Evolutionary conservation across 2,797 vertebrate species (phyloP), one percentile per base, ranked within the genome.

Genomic region (Centroberyx gerrardi): DNA sequence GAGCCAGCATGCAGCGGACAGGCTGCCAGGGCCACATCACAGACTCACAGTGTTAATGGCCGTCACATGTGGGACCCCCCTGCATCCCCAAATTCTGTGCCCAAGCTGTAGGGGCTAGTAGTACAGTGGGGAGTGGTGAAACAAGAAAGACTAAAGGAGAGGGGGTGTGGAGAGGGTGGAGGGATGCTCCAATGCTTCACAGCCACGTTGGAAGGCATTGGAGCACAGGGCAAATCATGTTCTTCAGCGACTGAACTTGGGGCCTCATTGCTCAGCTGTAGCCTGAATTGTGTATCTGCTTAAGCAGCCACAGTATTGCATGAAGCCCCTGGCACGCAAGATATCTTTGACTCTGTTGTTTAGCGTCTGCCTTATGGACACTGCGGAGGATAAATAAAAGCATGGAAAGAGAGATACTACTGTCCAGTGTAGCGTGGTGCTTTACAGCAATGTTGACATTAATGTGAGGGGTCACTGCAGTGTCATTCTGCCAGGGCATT

Each of bases 11-110:
- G 84, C 63, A 55, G 74, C 75, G 52, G 53, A 66, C 69, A 62
- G 44, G 74, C 75, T 66, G 63, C 51, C 51, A 38, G 53, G 22
- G 74, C 78, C 83, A 78, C 81, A 84, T 82, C 85, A 90, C 84
- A 84, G 65, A 68, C 60, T 86, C 86, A 83, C 36, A 74, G 70
- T 65, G 62, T 79, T 81, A 76, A 67, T 55, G 75, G 80, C 74
- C 62, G 31, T 69, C 62, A 77, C 61, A 62, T 33, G 62, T 55
- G 54, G 58, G 62, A 72, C 74, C 71, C 49, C 78, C 58, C 22
- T 5, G 18, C 31, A 67, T 27, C 29, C 60, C 52, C n/a, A n/a
- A 1, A 22, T 53, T 53, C 18, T 8, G 38, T 2, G 8, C 22
- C 22, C 9, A 3, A 53, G 8, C 51, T 22, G 7, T 3, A 10